A percentile compares a stretch with the other conserved stretches of the same genome.
Conservation (phyloP, 1,140 invertebrate species). For the Heliconius congener region DNA sequence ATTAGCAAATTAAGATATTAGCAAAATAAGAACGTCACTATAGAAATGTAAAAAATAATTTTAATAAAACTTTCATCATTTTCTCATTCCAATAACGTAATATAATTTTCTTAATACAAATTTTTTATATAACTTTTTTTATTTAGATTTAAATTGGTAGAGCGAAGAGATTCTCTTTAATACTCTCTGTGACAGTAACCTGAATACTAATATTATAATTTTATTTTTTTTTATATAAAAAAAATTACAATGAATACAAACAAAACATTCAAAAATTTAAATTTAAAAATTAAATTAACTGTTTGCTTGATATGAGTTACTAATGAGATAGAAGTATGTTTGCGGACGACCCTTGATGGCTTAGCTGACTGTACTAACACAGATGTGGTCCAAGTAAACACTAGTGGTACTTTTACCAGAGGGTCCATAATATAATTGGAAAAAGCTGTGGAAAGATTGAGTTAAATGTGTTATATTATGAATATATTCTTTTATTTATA, state of each 20-base stretch:
- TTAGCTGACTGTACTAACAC: conserved; percentile 63
- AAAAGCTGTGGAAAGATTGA: conserved; percentile 19
- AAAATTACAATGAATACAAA: background rate
- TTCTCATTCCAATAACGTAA: background rate
- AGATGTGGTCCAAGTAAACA: conserved; percentile 71
- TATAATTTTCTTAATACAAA: background rate
- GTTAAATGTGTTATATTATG: background rate
- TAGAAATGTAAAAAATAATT: background rate
- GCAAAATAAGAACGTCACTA: no score
- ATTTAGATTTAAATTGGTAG: no score
- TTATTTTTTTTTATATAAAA: background rate
- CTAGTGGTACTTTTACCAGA: conserved; percentile 25
- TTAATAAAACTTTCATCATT: background rate
- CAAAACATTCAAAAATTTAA: conserved; percentile 5
- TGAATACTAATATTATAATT: no score
- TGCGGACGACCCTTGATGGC: conserved; percentile 41
- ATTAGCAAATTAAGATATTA: no score
- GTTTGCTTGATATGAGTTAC: conserved; percentile 19
- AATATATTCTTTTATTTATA: background rate
- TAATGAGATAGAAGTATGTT: conserved; percentile 42
- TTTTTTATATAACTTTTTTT: no score
- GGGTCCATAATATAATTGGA: background rate
- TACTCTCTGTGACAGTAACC: no score
- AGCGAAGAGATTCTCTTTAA: no score
- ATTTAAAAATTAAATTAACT: conserved; percentile 20